These are phyloP conservation scores for Achatina immaculata DNA, from an alignment of 1,140 invertebrate species.

Conservation along the genomic window DNA sequence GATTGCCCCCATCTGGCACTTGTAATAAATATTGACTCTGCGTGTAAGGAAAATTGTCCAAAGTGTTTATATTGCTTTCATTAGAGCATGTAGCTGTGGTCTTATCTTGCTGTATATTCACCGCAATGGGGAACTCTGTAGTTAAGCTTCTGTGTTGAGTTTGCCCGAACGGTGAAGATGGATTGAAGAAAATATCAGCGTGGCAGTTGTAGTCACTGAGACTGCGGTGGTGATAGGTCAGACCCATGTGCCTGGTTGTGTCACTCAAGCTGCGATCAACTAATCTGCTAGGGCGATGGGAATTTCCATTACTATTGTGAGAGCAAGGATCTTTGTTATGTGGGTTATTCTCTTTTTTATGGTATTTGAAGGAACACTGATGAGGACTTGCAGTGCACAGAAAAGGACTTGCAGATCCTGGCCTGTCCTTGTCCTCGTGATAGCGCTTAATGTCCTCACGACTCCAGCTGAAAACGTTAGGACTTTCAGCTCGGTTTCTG, in stretches of 20 bases:
- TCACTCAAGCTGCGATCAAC: not conserved
- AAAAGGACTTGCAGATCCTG: not conserved
- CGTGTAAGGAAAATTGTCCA: not conserved
- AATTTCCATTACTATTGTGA: not conserved
- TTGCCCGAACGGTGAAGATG: not conserved
- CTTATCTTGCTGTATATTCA: constrained; percentile 5
- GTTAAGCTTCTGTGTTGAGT: constrained; percentile 17
- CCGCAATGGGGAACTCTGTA: not conserved
- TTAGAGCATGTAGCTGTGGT: constrained; percentile 2
- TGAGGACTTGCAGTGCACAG: not conserved
- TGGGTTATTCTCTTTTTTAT: not conserved
- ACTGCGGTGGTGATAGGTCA: not conserved
- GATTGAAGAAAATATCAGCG: not conserved
- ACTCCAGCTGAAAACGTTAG: constrained; percentile 14
- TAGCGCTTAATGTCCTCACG: constrained; percentile 1
- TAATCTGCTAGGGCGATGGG: not conserved
- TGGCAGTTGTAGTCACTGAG: constrained; percentile 19
- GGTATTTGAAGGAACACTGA: constrained; percentile 25
- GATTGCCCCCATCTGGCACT: constrained; percentile 1
- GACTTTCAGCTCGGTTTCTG: not conserved
- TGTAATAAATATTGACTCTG: constrained; percentile 20
- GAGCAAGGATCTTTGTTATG: not conserved
- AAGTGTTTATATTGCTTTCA: constrained; percentile 27
- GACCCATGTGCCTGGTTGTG: not conserved
- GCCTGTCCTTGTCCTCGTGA: not conserved